Evolutionary conservation across 2,113 vertebrate genomes (phyloP), one percentile per base, ranked within the genome.

Genomic region (Gymnorhina tibicen): DNA sequence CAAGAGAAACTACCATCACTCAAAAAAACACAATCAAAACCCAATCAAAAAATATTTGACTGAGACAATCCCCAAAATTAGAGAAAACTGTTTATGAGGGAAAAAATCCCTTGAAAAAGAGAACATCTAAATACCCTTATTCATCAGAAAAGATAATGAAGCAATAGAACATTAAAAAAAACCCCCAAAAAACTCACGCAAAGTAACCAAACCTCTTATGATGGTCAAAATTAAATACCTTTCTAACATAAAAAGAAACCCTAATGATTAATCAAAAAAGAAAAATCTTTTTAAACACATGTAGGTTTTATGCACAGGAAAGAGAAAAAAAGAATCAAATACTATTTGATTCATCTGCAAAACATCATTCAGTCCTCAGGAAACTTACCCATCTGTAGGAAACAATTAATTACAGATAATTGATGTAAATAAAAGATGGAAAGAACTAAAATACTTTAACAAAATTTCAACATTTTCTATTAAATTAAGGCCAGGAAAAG

Each of bases 111-210:
- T 63, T 49, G 7, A 42, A 63, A 74, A 87, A 33, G 7, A 64
- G 33, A 85, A 37, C 3, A 55, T 8, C 6, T 56, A 39, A 80
- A 69, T 32, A 68, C 0, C 5, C 5, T 60, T 35, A 56, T 23
- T 6, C 3, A 55, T 6, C 14, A 76, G 49, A 68, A 80, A 79
- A 89, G 4, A 59, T 6, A 83, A 55, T 9, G 27, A 20, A 68
- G 2, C 16, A 76, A 83, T 19, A 6, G 7, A 60, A 79, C 4
- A 42, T 27, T 8, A 24, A 46, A 3, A n/a, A 35, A 27, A 66
- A 53, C 2, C 19, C 32, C 2, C 3, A 59, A 35, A n/a, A 39
- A 62, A 16, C 2, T 8, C 5, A 27, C 7, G 60, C 1, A 11
- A 66, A 52, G n/a, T 5, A 39, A 37, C 11, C 14, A 39, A 77